Evolutionary conservation across 2,113 vertebrate species (phyloP).

Genomic region (Equus quagga): DNA sequence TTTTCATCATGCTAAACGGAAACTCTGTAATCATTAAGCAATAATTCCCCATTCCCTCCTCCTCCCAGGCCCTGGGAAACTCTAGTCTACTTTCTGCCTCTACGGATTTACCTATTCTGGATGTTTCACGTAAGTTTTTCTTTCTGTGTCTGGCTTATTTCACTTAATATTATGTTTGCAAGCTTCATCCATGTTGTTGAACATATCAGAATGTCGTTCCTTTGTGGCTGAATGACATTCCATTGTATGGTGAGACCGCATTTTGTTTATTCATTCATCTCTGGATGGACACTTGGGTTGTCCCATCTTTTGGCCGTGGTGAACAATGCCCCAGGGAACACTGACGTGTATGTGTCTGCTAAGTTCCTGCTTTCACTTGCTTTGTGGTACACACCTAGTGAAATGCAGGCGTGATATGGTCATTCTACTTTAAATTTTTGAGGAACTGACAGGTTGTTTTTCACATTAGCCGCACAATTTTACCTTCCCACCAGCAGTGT

Average conservation of each 20-base stretch:
- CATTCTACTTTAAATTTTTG: neutral
- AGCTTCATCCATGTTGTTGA: neutral
- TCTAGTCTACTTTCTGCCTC: neutral
- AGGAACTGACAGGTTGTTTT: neutral
- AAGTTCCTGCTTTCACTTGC: neutral
- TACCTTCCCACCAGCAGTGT: neutral
- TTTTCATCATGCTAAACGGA: neutral
- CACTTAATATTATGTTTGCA: neutral
- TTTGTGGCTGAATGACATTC: neutral
- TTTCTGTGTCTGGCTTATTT: neutral
- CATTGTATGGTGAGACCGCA: too few relatives aligned
- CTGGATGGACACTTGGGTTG: neutral
- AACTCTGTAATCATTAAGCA: neutral
- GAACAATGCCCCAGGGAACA: neutral
- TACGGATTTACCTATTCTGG: neutral
- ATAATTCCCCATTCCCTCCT: neutral
- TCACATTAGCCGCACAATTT: neutral
- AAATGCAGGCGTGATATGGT: neutral
- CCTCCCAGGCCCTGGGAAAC: neutral
- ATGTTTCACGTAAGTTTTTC: neutral
- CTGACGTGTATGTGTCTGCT: neutral
- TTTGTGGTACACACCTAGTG: too few relatives aligned
- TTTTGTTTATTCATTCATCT: neutral
- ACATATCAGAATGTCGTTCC: neutral
- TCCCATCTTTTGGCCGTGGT: neutral